A percentile compares a stretch with the other conserved stretches of the same genome.
Evolutionary conservation across 2,113 vertebrate species (phyloP).

Genomic region (Poecile atricapillus): DNA sequence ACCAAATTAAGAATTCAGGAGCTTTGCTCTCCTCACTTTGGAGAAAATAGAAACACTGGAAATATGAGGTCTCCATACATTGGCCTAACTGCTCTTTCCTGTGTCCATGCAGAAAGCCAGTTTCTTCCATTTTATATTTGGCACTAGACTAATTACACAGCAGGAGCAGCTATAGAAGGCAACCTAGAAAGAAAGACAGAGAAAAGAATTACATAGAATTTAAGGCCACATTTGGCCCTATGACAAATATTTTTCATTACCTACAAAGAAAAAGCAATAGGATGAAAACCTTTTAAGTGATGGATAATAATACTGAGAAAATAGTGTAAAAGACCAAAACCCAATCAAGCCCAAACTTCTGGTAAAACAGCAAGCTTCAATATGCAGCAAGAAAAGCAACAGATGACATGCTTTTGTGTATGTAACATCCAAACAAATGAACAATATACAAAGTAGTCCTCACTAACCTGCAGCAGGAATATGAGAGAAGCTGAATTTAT

Average conservation of each 20-base stretch:
- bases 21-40: neutral
- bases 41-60: neutral
- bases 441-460: neutral
- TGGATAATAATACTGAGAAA: neutral
- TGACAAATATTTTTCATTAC: neutral
- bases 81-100: neutral
- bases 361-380: neutral
- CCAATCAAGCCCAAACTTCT: neutral
- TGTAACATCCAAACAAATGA: neutral
- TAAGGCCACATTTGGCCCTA: neutral
- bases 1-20: neutral
- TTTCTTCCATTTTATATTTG: neutral
- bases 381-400: neutral
- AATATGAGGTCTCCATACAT: neutral
- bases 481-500: neutral
- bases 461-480: neutral
- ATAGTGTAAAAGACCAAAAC: neutral
- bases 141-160: neutral
- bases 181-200: neutral
- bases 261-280: neutral
- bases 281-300: neutral
- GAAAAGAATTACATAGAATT: neutral
- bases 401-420: too few relatives aligned
- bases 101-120: neutral
- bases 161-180: neutral